Percentiles rank a stretch among this genome's conserved stretches.
These are phyloP conservation scores for Microtus montanus DNA, from an alignment of 2,113 vertebrate species.

Conservation along the genomic window DNA sequence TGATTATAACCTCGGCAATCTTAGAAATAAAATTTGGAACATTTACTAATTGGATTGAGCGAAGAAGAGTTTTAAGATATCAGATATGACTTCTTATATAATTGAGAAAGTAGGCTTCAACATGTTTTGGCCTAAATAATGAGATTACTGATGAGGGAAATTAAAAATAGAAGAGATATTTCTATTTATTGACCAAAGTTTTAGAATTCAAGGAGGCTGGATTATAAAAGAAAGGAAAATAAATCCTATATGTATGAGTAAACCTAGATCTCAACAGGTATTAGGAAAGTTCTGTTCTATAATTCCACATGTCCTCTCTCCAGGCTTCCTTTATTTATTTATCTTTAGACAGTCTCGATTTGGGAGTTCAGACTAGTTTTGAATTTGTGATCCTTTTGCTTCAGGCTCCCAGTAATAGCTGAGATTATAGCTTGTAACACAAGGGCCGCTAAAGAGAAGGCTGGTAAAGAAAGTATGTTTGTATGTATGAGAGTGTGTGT, in stretches of 20 bases:
- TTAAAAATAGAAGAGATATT: not conserved
- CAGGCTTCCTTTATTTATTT: not conserved
- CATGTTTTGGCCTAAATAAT: conserved; percentile 21
- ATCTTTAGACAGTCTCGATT: not conserved
- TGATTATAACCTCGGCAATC: not conserved
- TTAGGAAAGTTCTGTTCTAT: not conserved
- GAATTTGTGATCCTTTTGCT: not conserved
- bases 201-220: not conserved
- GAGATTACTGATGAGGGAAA: not conserved
- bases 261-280: not conserved
- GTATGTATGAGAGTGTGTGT: not conserved
- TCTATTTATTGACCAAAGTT: not conserved
- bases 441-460: not conserved
- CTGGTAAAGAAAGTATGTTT: not conserved
- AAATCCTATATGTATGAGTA: not conserved
- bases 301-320: not conserved
- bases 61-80: not conserved
- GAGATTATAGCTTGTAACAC: not conserved
- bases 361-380: too few relatives aligned
- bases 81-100: not conserved
- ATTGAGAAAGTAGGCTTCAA: not conserved
- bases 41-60: not conserved
- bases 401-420: not conserved
- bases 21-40: not conserved
- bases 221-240: not conserved